These are phyloP conservation scores for Ictalurus furcatus DNA, from an alignment of 2,113 vertebrate genomes.

Conservation along the genomic window DNA sequence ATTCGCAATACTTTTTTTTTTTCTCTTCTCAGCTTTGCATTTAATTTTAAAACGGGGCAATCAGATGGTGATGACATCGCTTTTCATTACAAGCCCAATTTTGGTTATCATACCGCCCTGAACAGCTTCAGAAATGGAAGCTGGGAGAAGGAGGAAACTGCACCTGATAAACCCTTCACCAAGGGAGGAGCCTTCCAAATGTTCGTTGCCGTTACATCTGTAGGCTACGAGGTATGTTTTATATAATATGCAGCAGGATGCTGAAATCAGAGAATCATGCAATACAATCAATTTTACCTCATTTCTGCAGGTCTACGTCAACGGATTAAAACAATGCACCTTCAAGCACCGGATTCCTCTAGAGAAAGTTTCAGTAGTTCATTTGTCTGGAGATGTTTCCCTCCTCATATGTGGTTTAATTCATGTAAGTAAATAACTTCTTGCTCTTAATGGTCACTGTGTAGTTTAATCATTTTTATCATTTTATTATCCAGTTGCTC, in stretches of 20 bases:
- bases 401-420: background rate
- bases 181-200: background rate
- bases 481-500: too few relatives aligned
- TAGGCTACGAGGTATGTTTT: constrained; percentile 23
- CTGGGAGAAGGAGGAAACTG: background rate
- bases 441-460: background rate
- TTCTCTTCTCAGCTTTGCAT: constrained; percentile 19
- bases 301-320: too few relatives aligned
- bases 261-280: too few relatives aligned
- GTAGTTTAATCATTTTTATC: background rate
- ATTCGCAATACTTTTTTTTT: background rate
- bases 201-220: background rate
- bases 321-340: background rate
- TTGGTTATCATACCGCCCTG: background rate
- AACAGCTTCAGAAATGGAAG: background rate
- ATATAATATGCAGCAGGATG: background rate
- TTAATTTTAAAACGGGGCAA: constrained; percentile 24
- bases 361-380: constrained; percentile 20
- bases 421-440: background rate
- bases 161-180: constrained; percentile 14
- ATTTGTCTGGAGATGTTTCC: background rate
- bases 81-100: constrained; percentile 30
- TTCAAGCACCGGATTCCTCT: constrained; percentile 33
- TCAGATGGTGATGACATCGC: constrained; percentile 16
- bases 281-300: too few relatives aligned